Base-by-base conservation (phyloP, 2,113 vertebrate species). In the Austrofundulus limnaeus region DNA sequence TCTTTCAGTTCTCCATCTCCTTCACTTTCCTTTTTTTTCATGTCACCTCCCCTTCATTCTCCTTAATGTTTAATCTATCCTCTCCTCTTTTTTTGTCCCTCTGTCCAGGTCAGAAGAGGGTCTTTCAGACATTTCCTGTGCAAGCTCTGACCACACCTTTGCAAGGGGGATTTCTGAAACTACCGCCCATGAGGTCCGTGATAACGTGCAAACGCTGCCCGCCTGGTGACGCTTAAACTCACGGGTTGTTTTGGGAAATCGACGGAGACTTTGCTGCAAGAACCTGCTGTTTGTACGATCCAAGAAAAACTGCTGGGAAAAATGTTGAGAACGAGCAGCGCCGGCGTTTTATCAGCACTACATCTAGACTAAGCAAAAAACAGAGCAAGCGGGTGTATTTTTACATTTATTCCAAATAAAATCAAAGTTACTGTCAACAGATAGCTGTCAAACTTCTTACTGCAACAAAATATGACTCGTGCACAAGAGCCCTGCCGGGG, bases 41-140 rank as follows among this genome's bases (percentile, higher is more conserved):
- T 14, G 15, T 34, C 3, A 39, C 58, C 72, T 68, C 61, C 59
- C 37, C 39, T 61, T 20, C 23, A 14, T 43, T 57, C 70, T 73
- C 39, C 61, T 77, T 72, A 15, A 1, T 16, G 62, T 62, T 77
- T n/a, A n/a, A n/a, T 77, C 70, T 66, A 61, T 75, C 37, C 72
- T 77, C 69, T 75, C 75, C 61, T 71, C 74, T 73, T 66, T 69
- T 74, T 81, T 80, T 78, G 77, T 85, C 80, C 65, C 3, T 5
- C 66, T 17, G 42, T 78, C 76, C 82, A 83, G 88, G 87, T 89
- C 84, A 88, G 76, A 62, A 68, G 61, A 62, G 61, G 81, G 69
- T 77, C 74, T 65, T 55, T 90, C 83, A 85, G 83, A 70, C 83
- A 61, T 83, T 89, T 89, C 88, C 88, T 77, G 84, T 71, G 70